Evolutionary conservation across 2,113 vertebrate species (phyloP).

Genomic region (Felis chaus): DNA sequence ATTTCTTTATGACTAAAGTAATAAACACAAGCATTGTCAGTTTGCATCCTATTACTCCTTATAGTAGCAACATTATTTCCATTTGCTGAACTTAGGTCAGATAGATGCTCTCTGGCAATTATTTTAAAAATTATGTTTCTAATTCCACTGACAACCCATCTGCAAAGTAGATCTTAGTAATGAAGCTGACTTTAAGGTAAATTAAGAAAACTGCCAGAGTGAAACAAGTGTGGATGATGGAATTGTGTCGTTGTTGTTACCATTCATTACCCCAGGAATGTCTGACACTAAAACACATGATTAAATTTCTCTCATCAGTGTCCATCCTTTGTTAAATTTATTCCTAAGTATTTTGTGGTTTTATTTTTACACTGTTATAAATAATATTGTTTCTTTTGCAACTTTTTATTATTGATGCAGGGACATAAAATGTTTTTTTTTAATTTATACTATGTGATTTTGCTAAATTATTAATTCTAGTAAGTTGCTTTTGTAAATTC

Average conservation of each 20-base stretch:
- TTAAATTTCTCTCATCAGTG: background rate
- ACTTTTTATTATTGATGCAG: background rate
- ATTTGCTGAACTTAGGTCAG: background rate
- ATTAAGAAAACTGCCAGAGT: background rate
- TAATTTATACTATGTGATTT: background rate
- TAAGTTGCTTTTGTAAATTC: background rate
- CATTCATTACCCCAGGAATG: background rate
- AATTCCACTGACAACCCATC: background rate
- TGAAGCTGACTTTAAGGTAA: background rate
- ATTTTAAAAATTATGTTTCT: background rate
- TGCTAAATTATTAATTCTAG: background rate
- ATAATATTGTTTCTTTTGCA: background rate
- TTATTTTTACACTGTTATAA: background rate
- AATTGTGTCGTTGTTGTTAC: background rate
- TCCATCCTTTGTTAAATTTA: background rate
- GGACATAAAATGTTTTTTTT: background rate
- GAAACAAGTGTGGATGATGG: background rate
- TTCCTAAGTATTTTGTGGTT: background rate
- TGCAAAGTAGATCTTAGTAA: background rate
- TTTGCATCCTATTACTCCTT: background rate
- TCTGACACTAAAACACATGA: background rate
- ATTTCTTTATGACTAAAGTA: background rate
- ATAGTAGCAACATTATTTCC: background rate
- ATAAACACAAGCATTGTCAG: background rate
- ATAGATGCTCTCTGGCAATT: background rate